Evolutionary conservation across 2,888 invertebrate species (phyloP).

Genomic region (Rhingia campestris): DNA sequence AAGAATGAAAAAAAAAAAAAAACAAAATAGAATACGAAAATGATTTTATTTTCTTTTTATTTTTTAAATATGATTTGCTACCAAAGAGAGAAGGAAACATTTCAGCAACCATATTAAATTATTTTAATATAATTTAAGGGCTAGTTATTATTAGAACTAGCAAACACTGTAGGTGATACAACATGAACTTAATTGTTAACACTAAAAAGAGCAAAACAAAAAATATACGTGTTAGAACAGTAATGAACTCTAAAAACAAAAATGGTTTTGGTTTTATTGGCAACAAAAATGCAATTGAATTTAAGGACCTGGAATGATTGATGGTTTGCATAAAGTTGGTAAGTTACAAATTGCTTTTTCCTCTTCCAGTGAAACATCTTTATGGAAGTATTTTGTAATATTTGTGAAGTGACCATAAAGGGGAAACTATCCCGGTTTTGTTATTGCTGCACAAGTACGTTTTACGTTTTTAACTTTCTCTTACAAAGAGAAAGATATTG

Average conservation of each 20-base stretch:
- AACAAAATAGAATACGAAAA: constrained; percentile 30
- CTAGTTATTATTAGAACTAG: constrained; percentile 42
- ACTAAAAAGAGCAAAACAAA: constrained; percentile 41
- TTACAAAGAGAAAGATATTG: no score
- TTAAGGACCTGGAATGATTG: no score
- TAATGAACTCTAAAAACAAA: constrained; percentile 43
- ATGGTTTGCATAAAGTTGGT: no score
- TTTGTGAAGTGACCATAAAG: no score
- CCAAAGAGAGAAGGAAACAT: constrained; percentile 57
- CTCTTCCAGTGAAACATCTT: no score
- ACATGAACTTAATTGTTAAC: constrained; percentile 65
- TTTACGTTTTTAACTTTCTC: no score
- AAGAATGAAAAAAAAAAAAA: constrained; percentile 1
- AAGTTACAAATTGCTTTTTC: no score
- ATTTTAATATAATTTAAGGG: constrained; percentile 49
- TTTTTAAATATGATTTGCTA: constrained; percentile 40
- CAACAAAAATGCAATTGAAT: background rate
- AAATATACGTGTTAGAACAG: constrained; percentile 55
- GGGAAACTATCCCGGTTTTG: no score
- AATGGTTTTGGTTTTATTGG: constrained; percentile 34
- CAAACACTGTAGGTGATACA: constrained; percentile 61
- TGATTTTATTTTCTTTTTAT: constrained; percentile 37
- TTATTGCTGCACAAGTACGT: no score
- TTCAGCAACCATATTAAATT: constrained; percentile 22
- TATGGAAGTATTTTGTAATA: no score